Percentiles rank a stretch among this genome's conserved stretches.
Evolutionary conservation across 1,140 invertebrate genomes (phyloP).

Genomic region (Antheraea pernyi): DNA sequence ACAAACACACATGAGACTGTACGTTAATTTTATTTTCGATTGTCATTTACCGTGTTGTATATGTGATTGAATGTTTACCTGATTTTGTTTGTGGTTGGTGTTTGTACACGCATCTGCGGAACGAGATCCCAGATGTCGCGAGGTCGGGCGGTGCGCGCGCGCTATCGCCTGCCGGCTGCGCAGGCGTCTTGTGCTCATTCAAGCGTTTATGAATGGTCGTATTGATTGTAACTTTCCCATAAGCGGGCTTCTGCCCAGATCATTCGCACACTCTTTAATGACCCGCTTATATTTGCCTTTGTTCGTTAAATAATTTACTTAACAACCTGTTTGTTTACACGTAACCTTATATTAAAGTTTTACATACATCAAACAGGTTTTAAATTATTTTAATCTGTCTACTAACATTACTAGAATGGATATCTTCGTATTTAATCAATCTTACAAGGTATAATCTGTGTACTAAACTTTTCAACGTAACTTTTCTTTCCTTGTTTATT

Average conservation of each 20-base stretch:
- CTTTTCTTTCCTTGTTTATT: too few species aligned
- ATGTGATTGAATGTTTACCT: constrained; percentile 6
- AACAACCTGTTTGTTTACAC: constrained; percentile 14
- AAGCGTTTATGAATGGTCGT: constrained; percentile 69
- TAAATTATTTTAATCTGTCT: neutral
- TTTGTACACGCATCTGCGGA: constrained; percentile 19
- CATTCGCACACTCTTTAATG: constrained; percentile 27
- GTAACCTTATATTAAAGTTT: constrained; percentile 16
- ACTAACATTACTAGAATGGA: neutral
- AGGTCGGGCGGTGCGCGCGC: constrained; percentile 36
- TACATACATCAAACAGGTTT: neutral
- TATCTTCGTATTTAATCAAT: neutral
- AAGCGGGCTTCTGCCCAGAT: constrained; percentile 41
- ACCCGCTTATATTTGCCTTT: constrained; percentile 22
- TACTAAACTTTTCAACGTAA: neutral
- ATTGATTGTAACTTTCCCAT: constrained; percentile 65
- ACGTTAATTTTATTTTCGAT: constrained; percentile 2
- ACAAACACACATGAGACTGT: neutral
- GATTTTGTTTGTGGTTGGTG: neutral
- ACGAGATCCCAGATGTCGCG: constrained; percentile 34
- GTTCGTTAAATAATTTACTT: constrained; percentile 16
- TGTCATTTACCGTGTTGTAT: neutral
- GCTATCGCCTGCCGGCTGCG: constrained; percentile 31
- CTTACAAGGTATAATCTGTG: neutral
- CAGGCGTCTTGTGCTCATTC: constrained; percentile 57